Percentiles rank a stretch among this genome's conserved stretches.
Evolutionary conservation across 2,113 vertebrate genomes (phyloP).

Genomic region (Ariopsis seemanni): DNA sequence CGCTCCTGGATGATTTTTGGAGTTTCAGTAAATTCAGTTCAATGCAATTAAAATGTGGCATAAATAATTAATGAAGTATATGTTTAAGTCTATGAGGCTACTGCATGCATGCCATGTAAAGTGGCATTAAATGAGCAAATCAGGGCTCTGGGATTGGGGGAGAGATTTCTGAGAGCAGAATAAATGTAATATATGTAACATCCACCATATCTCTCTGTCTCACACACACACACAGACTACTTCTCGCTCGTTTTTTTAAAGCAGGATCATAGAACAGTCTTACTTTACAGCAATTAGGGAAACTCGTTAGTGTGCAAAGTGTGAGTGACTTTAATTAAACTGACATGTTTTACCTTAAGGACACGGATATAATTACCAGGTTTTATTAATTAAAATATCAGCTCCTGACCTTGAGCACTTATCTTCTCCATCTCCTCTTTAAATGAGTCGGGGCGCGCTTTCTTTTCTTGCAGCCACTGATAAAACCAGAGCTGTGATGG

Average conservation of each 20-base stretch:
- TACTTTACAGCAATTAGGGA: background rate
- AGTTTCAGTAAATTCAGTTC: too few relatives aligned
- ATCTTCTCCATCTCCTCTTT: slow-evolving; percentile 1
- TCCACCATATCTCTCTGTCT: too few relatives aligned
- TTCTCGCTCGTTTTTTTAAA: background rate
- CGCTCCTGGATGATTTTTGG: too few relatives aligned
- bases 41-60: background rate
- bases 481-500: background rate
- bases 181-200: background rate
- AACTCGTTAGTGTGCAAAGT: slow-evolving; percentile 32
- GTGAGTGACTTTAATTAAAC: slow-evolving; percentile 57
- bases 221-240: background rate
- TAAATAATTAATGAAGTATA: background rate
- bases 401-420: background rate
- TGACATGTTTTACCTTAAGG: slow-evolving; percentile 43
- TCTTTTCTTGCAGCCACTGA: background rate
- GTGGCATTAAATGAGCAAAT: background rate
- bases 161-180: background rate
- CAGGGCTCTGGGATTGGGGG: background rate
- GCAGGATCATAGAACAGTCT: background rate
- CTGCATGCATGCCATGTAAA: background rate
- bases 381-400: slow-evolving; percentile 54
- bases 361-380: slow-evolving; percentile 54
- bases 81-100: too few relatives aligned
- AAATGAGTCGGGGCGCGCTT: background rate